A percentile compares a stretch with the other conserved stretches of the same genome.
Evolutionary conservation across 2,888 invertebrate species (phyloP).

Genomic region (Eurytoma californica): DNA sequence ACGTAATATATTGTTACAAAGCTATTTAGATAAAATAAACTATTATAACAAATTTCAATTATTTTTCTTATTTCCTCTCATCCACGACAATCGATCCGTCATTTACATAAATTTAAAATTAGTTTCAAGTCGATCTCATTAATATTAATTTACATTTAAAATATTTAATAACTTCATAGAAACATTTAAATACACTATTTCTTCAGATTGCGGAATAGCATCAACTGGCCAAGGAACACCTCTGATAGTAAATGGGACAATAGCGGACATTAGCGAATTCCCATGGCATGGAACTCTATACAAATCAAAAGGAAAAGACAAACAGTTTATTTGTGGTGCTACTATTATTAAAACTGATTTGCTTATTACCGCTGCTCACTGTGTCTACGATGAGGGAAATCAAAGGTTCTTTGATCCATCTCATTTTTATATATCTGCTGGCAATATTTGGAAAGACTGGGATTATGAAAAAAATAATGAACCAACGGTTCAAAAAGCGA

Average conservation of each 20-base stretch:
- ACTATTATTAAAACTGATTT: slow-evolving; percentile 70
- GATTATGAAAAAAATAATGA: slow-evolving; percentile 61
- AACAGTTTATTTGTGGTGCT: slow-evolving; percentile 71
- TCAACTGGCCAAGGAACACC: slow-evolving; percentile 57
- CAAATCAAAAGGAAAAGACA: slow-evolving; percentile 56
- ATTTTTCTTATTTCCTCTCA: not conserved
- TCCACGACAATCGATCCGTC: not conserved
- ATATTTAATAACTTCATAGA: not conserved
- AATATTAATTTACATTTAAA: not conserved
- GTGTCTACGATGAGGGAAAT: slow-evolving; percentile 68
- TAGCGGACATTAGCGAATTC: slow-evolving; percentile 67
- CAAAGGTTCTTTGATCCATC: slow-evolving; percentile 58
- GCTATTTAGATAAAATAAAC: no score
- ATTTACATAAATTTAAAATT: not conserved
- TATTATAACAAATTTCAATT: not conserved
- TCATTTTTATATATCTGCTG: slow-evolving; percentile 66
- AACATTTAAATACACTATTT: slow-evolving; percentile 10
- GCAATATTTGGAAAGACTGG: slow-evolving; percentile 70
- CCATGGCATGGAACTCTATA: slow-evolving; percentile 74
- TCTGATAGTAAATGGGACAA: slow-evolving; percentile 66
- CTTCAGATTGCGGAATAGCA: slow-evolving; percentile 70
- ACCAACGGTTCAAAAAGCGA: slow-evolving; percentile 60
- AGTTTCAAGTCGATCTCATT: no score
- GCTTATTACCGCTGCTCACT: slow-evolving; percentile 75
- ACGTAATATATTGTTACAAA: no score